These are phyloP conservation scores for Penaeus indicus DNA, from an alignment of 1,140 invertebrate species.

Conservation along the genomic window DNA sequence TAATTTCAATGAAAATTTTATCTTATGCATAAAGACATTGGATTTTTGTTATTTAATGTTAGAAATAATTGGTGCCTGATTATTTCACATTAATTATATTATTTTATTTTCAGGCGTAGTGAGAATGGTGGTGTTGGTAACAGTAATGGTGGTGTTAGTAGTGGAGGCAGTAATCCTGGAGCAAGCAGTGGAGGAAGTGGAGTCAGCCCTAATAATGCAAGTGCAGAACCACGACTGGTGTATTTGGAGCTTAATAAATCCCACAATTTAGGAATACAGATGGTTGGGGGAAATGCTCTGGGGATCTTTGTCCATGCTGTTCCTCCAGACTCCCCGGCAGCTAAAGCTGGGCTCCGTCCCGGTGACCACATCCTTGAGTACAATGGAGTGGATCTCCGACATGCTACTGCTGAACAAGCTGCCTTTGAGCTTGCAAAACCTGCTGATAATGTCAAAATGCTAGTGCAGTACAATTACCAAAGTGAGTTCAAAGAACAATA, in stretches of 20 bases:
- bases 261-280: constrained; percentile 89
- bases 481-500: constrained; percentile 48
- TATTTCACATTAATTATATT: not conserved
- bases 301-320: constrained; percentile 96
- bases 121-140: constrained; percentile 47
- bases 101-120: constrained; percentile 32
- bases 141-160: constrained; percentile 26
- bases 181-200: constrained; percentile 26
- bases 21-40: not conserved
- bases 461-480: constrained; percentile 78
- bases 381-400: constrained; percentile 89
- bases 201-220: constrained; percentile 41
- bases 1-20: not conserved
- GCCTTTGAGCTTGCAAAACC: constrained; percentile 92
- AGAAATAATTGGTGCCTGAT: not conserved
- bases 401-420: constrained; percentile 94
- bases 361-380: constrained; percentile 93
- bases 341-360: constrained; percentile 65
- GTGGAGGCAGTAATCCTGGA: constrained; percentile 30
- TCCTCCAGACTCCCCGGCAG: constrained; percentile 79
- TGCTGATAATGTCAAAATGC: constrained; percentile 86
- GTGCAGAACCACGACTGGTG: constrained; percentile 81
- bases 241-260: constrained; percentile 91
- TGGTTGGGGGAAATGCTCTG: constrained; percentile 94
- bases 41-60: not conserved